Conservation (phyloP, 2,888 invertebrate genomes). For the Salpingus planirostris region DNA sequence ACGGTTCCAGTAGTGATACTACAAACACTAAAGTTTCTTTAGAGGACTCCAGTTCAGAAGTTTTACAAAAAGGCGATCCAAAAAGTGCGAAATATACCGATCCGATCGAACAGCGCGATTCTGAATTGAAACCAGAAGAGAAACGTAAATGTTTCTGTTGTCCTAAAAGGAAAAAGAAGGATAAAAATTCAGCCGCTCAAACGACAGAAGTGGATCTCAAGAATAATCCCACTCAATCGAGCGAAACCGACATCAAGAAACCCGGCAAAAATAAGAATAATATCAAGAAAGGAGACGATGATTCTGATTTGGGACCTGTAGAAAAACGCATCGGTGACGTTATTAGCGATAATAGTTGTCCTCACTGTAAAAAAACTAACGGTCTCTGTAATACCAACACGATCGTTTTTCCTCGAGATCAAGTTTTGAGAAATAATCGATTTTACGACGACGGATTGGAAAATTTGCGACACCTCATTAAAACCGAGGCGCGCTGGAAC, state of each 20-base stretch:
- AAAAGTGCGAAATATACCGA: background rate
- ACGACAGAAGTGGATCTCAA: background rate
- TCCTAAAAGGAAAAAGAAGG: slow-evolving; percentile 1
- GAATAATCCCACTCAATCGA: too few relatives aligned
- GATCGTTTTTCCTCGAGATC: slow-evolving; percentile 4
- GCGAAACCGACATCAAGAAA: too few relatives aligned
- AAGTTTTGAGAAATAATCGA: too few relatives aligned
- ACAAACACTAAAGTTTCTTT: too few relatives aligned
- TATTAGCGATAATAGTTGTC: background rate
- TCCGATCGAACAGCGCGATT: background rate
- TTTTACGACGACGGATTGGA: slow-evolving; percentile 3
- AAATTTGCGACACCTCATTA: slow-evolving; percentile 3
- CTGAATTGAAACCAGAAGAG: background rate
- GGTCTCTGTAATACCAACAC: slow-evolving; percentile 5
- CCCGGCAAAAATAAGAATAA: too few relatives aligned
- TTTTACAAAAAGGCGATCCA: background rate
- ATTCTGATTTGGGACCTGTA: background rate
- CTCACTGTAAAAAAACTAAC: too few relatives aligned
- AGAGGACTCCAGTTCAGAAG: too few relatives aligned
- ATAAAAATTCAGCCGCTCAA: background rate
- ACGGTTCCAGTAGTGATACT: too few relatives aligned
- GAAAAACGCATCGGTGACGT: background rate
- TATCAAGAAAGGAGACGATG: too few relatives aligned
- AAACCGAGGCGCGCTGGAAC: slow-evolving; percentile 4
- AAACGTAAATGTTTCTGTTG: slow-evolving; percentile 1